These are phyloP conservation scores for Pyxicephalus adspersus DNA, from an alignment of 2,113 vertebrate genomes.

Conservation along the genomic window DNA sequence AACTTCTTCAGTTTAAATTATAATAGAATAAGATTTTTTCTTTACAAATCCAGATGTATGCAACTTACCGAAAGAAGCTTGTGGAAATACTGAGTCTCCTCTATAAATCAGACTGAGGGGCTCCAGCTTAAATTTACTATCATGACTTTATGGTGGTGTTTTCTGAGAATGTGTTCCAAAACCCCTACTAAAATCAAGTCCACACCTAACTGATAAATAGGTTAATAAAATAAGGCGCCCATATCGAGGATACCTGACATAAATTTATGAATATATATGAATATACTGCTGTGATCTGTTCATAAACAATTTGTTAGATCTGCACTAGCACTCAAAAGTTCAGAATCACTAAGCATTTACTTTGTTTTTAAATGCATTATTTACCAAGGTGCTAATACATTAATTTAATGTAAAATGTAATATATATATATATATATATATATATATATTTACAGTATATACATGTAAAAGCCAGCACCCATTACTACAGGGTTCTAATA, in stretches of 20 bases:
- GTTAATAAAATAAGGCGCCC: conserved; percentile 16
- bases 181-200: conserved; percentile 1
- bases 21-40: conserved; percentile 29
- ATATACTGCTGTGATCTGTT: too few species aligned
- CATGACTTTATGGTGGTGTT: not conserved
- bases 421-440: too few species aligned
- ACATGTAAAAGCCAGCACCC: too few species aligned
- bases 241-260: not conserved
- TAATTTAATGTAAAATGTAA: too few species aligned
- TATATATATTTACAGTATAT: too few species aligned
- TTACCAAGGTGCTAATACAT: too few species aligned
- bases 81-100: conserved; percentile 48
- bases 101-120: conserved; percentile 45
- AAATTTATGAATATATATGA: too few species aligned
- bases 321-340: too few species aligned
- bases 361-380: too few species aligned
- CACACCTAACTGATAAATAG: conserved; percentile 34
- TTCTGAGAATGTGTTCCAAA: conserved; percentile 22
- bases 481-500: too few species aligned
- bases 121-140: conserved; percentile 17
- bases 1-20: conserved; percentile 31
- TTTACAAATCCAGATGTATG: conserved; percentile 53
- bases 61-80: not conserved
- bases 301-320: too few species aligned
- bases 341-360: too few species aligned